phyloP scores from a whole-genome alignment of 2,888 invertebrate genomes.

The Drosophila aldrichi region DNA sequence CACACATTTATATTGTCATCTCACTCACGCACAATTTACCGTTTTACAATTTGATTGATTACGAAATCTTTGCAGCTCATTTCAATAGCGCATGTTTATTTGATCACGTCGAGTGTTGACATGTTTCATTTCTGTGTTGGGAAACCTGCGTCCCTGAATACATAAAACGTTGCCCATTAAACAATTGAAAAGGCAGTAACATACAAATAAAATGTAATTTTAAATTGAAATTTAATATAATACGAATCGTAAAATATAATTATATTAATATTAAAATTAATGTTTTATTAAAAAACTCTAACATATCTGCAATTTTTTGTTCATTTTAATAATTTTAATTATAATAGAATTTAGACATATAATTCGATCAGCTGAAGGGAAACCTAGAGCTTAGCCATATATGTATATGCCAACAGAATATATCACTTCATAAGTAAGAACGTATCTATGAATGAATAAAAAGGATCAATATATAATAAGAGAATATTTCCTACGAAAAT shows the following conservation, averaged over 20 bases:
- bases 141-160: conserved; percentile 15
- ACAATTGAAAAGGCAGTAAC: neutral
- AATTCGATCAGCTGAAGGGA: neutral
- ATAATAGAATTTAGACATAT: no score
- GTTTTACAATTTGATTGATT: conserved; percentile 63
- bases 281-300: neutral
- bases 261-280: neutral
- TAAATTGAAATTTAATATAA: neutral
- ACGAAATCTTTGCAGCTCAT: conserved; percentile 35
- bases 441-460: no score
- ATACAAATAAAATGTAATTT: neutral
- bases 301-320: neutral
- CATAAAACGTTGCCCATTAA: conserved; percentile 1
- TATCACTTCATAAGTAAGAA: neutral
- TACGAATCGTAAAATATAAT: neutral
- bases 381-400: neutral
- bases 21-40: conserved; percentile 56
- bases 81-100: conserved; percentile 29
- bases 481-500: no score
- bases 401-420: neutral
- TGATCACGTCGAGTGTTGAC: conserved; percentile 35
- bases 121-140: conserved; percentile 19
- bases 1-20: conserved; percentile 29
- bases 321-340: no score
- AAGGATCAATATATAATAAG: no score